Evolutionary conservation across 2,888 invertebrate genomes (phyloP), one percentile per base, ranked within the genome.

Genomic region (Drosophila hamatofila): DNA sequence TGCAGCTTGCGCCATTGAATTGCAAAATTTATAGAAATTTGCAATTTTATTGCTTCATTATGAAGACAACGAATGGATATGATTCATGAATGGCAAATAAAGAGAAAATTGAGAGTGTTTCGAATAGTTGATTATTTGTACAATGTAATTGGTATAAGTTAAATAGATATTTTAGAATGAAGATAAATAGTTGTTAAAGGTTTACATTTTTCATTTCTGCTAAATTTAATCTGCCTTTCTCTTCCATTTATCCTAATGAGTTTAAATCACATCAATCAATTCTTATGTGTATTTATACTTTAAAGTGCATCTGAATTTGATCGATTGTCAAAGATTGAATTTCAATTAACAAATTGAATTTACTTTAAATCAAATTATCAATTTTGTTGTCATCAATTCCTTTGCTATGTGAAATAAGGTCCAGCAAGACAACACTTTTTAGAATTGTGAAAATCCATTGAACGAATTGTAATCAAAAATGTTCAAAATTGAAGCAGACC

Each of bases 21-120:
- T 74, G 51, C 58, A 44, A 78, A 64, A 77, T 35, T 33, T 42
- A 52, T 72, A 60, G 35, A 42, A 4, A 33, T 58, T 49, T 44
- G 61, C 54, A 74, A 67, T 74, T 62, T 59, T 46, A 75, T 75
- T 74, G 59, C 66, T 57, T 72, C 9, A 52, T 77, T 63, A 44
- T 30, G 14, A 8, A 39, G 21, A 30, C 37, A 16, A 25, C 11
- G 54, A 25, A 25, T 7, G 57, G 12, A 27, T 52, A n/a, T 30
- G 59, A 60, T 39, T 46, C 37, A 58, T 57, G 44, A 16, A 68
- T 18, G 8, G 27, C 41, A 30, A 27, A 54, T 27, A 39, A 25
- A 27, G 48, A 0, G 54, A 39, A 55, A 55, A 18, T 18, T n/a
- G 33, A 52, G 33, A 52, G 51, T 52, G 21, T 5, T 9, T 16